These are phyloP conservation scores for Morpho deidamia DNA, from an alignment of 2,888 invertebrate species.

Conservation along the genomic window DNA sequence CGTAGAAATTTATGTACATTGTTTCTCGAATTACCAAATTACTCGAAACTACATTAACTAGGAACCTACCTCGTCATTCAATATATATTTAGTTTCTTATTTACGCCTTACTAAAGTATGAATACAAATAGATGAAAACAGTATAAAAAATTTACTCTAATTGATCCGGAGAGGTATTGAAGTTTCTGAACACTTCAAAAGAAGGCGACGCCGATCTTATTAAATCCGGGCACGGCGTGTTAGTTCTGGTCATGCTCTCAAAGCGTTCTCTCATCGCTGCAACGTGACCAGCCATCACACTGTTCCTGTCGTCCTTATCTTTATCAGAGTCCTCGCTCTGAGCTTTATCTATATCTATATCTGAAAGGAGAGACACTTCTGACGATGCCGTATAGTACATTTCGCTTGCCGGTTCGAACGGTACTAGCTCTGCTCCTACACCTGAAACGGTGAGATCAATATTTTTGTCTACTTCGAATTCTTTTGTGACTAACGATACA, in stretches of 20 bases:
- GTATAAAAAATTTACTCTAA: conserved; percentile 28
- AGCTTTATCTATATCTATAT: conserved; percentile 41
- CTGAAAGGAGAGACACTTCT: conserved; percentile 54
- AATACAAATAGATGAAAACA: not conserved
- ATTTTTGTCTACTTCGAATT: conserved; percentile 21
- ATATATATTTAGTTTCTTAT: not conserved
- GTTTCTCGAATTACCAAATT: not conserved
- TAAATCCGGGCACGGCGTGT: conserved; percentile 61
- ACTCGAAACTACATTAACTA: conserved; percentile 13
- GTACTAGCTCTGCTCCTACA: conserved; percentile 14
- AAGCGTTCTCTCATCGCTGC: conserved; percentile 73
- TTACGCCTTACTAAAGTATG: not conserved
- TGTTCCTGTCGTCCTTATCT: conserved; percentile 43
- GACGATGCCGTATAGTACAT: conserved; percentile 68
- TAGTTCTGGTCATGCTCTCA: conserved; percentile 68
- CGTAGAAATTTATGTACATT: not conserved
- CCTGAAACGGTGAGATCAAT: conserved; percentile 18
- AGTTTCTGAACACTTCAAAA: conserved; percentile 46
- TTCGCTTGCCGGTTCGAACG: conserved; percentile 51
- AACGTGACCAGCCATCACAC: conserved; percentile 67
- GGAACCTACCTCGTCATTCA: conserved; percentile 16
- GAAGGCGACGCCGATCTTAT: conserved; percentile 48
- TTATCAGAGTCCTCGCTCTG: conserved; percentile 32
- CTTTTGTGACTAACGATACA: too few relatives aligned
- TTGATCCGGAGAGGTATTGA: conserved; percentile 58